Evolutionary conservation across 2,888 invertebrate species (phyloP).

Genomic region (Nephrotoma guestfalica): DNA sequence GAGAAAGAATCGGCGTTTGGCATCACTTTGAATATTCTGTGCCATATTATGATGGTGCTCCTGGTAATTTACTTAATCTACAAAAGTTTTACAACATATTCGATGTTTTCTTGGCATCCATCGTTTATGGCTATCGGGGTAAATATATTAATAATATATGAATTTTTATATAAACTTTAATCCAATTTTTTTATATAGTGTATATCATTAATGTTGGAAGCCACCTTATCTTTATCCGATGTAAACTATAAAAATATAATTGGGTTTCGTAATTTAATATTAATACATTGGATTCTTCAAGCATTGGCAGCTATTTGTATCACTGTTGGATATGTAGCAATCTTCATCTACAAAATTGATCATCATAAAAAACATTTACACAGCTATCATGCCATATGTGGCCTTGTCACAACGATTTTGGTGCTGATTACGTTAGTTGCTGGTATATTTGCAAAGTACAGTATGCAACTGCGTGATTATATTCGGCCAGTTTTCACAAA

Average conservation of each 20-base stretch:
- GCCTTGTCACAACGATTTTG: neutral
- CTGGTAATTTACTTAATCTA: neutral
- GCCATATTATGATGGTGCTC: neutral
- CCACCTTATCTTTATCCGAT: neutral
- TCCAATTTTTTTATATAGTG: neutral
- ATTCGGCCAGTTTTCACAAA: slow-evolving; percentile 4
- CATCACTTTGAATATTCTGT: neutral
- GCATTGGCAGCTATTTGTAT: neutral
- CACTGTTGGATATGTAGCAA: neutral
- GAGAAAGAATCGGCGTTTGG: neutral
- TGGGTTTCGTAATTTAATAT: neutral
- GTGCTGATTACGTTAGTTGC: neutral
- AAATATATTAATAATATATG: neutral
- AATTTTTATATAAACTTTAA: neutral
- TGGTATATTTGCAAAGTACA: slow-evolving; percentile 4
- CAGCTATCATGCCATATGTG: neutral
- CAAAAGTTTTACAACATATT: neutral
- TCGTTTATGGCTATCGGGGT: neutral
- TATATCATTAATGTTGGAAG: neutral
- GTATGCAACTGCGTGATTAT: slow-evolving; percentile 1
- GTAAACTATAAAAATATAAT: neutral
- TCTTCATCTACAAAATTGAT: neutral
- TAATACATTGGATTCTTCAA: slow-evolving; percentile 1
- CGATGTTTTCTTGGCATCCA: neutral
- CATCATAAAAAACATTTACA: neutral